Evolutionary conservation across 2,888 invertebrate genomes (phyloP).

Genomic region (Rotaria magnacalcarata): DNA sequence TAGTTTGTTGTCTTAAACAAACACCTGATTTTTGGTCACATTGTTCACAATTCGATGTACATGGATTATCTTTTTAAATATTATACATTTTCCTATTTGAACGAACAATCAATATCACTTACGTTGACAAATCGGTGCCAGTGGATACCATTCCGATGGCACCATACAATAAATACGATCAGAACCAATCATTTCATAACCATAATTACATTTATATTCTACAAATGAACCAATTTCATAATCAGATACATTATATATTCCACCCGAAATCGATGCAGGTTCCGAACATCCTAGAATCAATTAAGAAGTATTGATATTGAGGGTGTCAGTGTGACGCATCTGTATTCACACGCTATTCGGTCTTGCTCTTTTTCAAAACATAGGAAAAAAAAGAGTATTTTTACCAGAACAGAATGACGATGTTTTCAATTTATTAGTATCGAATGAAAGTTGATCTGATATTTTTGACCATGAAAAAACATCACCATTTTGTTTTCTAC

Average conservation of each 20-base stretch:
- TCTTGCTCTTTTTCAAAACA: too few species aligned
- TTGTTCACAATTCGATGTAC: not conserved
- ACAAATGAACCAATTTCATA: not conserved
- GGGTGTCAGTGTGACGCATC: too few species aligned
- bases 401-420: not conserved
- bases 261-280: not conserved
- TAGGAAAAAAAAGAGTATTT: not conserved
- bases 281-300: not conserved
- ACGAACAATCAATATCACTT: not conserved
- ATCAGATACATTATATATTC: not conserved
- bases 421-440: not conserved
- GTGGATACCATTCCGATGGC: slow-evolving; percentile 1
- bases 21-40: not conserved
- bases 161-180: not conserved
- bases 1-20: not conserved
- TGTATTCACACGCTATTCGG: too few species aligned
- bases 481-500: slow-evolving; percentile 21
- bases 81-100: not conserved
- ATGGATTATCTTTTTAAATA: not conserved
- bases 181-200: not conserved
- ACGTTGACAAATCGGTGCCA: slow-evolving; percentile 9
- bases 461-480: not conserved
- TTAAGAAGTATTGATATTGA: too few species aligned
- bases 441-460: not conserved
- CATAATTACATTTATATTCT: not conserved